phyloP scores from a whole-genome alignment of 2,113 vertebrate species.

The Onychostruthus taczanowskii region DNA sequence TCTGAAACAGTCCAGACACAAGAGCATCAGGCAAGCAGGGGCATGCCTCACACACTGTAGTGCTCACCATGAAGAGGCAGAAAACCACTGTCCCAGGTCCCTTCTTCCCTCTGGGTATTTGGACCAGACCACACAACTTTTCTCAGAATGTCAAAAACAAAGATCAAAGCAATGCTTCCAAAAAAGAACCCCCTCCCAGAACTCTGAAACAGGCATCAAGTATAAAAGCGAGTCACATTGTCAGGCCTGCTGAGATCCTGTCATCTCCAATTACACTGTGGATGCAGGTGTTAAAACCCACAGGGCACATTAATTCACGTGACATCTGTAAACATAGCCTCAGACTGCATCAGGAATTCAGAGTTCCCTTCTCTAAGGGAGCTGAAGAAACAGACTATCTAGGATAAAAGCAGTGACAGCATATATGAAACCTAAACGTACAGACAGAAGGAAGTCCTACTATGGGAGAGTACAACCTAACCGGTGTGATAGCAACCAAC shows the following conservation, averaged over 20 bases:
- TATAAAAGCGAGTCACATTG: neutral
- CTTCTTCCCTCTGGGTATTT: neutral
- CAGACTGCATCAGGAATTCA: neutral
- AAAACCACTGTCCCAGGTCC: neutral
- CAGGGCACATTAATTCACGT: neutral
- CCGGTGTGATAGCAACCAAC: neutral
- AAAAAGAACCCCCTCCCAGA: neutral
- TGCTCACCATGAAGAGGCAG: neutral
- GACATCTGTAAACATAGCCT: neutral
- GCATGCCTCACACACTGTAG: neutral
- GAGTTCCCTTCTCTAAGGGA: neutral
- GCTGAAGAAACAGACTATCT: neutral
- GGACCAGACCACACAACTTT: neutral
- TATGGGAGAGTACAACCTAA: neutral
- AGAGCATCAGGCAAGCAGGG: neutral
- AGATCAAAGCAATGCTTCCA: neutral
- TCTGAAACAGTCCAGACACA: neutral
- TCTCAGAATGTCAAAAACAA: neutral
- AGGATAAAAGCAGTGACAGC: neutral
- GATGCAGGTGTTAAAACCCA: slow-evolving; percentile 20
- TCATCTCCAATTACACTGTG: neutral
- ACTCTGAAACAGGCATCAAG: neutral
- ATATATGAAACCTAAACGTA: neutral
- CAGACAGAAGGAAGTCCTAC: neutral
- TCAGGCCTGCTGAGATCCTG: neutral